phyloP scores from a whole-genome alignment of 2,888 invertebrate genomes.

The Pyralis farinalis region DNA sequence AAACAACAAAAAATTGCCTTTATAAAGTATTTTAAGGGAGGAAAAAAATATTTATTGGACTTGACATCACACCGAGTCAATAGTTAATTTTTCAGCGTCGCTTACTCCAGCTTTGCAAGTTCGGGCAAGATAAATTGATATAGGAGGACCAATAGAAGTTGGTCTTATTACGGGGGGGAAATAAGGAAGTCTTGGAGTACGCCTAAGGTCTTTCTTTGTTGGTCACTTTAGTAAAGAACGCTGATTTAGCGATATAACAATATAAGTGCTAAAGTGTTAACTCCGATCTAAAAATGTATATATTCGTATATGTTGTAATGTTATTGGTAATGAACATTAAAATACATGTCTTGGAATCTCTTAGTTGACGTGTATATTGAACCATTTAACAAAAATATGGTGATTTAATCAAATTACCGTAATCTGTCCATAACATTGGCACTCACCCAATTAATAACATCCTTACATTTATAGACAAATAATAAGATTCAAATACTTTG shows the following conservation, averaged over 20 bases:
- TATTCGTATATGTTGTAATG: too few relatives aligned
- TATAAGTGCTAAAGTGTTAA: conserved; percentile 29
- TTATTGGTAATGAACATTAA: too few relatives aligned
- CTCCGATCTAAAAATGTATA: too few relatives aligned
- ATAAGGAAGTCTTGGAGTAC: conserved; percentile 14
- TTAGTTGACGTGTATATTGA: too few relatives aligned
- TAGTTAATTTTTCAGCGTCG: conserved; percentile 36
- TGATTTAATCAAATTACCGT: too few relatives aligned
- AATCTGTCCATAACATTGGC: too few relatives aligned
- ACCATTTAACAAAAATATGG: too few relatives aligned
- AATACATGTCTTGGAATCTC: too few relatives aligned
- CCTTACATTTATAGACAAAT: too few relatives aligned
- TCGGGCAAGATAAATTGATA: conserved; percentile 36
- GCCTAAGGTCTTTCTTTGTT: conserved; percentile 20
- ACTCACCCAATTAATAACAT: too few relatives aligned
- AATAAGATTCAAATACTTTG: too few relatives aligned
- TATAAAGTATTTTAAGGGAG: neutral
- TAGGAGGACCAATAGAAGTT: conserved; percentile 22
- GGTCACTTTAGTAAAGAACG: conserved; percentile 26
- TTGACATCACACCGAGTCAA: conserved; percentile 19
- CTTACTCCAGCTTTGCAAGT: conserved; percentile 28
- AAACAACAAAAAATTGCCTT: neutral
- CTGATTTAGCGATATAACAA: conserved; percentile 37
- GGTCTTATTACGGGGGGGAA: conserved; percentile 17
- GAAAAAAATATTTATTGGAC: conserved; percentile 15